phyloP scores from a whole-genome alignment of 2,888 invertebrate genomes.

The Cryptus armator region DNA sequence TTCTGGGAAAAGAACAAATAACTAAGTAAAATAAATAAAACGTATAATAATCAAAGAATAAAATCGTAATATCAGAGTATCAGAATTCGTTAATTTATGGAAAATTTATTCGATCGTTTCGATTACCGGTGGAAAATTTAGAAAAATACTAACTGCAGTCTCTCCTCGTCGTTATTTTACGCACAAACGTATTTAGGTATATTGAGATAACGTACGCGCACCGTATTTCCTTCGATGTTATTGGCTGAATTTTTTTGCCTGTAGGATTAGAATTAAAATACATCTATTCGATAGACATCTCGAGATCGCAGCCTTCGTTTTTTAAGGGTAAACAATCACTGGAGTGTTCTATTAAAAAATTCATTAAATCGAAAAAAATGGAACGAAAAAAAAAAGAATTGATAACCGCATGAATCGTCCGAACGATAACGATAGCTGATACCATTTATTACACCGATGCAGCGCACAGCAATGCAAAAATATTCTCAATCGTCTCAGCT shows the following conservation, averaged over 20 bases:
- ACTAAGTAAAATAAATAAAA: too few species aligned
- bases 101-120: too few species aligned
- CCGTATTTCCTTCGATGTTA: neutral
- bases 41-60: too few species aligned
- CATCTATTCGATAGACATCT: neutral
- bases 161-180: neutral
- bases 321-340: neutral
- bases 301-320: neutral
- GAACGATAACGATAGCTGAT: too few species aligned
- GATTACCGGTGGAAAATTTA: neutral
- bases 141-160: neutral
- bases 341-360: neutral
- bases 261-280: neutral
- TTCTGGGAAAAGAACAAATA: too few species aligned
- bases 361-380: too few species aligned
- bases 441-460: too few species aligned
- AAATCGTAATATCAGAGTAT: too few species aligned
- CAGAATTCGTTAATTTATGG: neutral
- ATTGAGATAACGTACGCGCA: neutral
- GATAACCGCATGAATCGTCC: too few species aligned
- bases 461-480: too few species aligned
- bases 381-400: too few species aligned
- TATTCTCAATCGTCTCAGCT: too few species aligned
- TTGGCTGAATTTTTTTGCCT: neutral
- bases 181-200: neutral